phyloP scores from a whole-genome alignment of 2,888 invertebrate species.

The Parascotia fuliginaria region DNA sequence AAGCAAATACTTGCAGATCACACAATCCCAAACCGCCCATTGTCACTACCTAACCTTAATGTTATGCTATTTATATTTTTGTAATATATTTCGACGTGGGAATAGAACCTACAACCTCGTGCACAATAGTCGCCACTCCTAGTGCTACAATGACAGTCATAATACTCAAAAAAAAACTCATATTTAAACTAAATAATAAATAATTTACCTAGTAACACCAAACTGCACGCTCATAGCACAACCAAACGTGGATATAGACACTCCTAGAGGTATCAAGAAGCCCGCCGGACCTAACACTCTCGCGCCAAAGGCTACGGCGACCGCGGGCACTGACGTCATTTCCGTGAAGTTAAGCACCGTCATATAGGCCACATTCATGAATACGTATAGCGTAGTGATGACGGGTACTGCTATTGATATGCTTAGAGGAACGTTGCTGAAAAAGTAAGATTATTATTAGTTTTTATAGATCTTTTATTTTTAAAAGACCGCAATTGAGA shows the following conservation, averaged over 20 bases:
- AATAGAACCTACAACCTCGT: too few relatives aligned
- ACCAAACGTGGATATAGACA: constrained; percentile 91
- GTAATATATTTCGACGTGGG: too few relatives aligned
- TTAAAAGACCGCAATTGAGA: too few relatives aligned
- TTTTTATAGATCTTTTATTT: too few relatives aligned
- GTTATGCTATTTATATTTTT: too few relatives aligned
- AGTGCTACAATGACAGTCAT: too few relatives aligned
- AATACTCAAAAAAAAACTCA: too few relatives aligned
- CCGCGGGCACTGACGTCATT: constrained; percentile 90
- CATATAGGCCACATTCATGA: constrained; percentile 95
- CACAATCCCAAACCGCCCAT: too few relatives aligned
- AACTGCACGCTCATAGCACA: constrained; percentile 92
- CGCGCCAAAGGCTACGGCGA: constrained; percentile 91
- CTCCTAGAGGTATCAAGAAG: constrained; percentile 90
- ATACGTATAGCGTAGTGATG: constrained; percentile 91
- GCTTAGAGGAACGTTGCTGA: constrained; percentile 92
- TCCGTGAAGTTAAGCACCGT: constrained; percentile 90
- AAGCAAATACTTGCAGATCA: too few relatives aligned
- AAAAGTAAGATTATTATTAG: constrained; percentile 33
- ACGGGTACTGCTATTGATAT: constrained; percentile 93
- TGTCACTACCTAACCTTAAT: too few relatives aligned
- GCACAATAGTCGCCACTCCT: too few relatives aligned
- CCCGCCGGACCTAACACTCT: constrained; percentile 88
- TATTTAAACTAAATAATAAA: not conserved
- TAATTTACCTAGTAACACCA: constrained; percentile 88